Base-by-base conservation (phyloP, 2,797 vertebrate genomes). In the Hoplostethus atlanticus region DNA sequence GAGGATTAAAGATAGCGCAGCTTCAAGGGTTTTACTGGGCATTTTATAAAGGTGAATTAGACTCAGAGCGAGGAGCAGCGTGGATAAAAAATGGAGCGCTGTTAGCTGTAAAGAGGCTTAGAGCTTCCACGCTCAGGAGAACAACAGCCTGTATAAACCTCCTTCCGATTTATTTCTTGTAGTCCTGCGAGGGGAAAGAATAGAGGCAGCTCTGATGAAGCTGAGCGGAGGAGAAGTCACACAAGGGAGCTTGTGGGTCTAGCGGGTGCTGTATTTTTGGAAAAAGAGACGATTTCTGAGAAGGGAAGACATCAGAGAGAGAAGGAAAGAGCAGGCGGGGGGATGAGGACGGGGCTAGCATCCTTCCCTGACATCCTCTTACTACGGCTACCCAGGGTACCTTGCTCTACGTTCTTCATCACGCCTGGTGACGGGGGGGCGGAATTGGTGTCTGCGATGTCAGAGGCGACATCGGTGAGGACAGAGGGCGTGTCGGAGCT, bases 321-420 rank as follows among this genome's bases (percentile, higher is more conserved):
- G 68, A 68, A 74, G 77, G 76, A 70, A 71, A 76, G 62, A 52
- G 30, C 78, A 78, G 67, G 21, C 21, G 21, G 63, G 69, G 79
- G 63, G 60, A 62, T 0, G 51, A 84, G 76, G 77, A 60, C 0
- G 51, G 70, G 78, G 31, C 57, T 42, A 61, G 67, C 70, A n/a
- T 79, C 85, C 73, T 71, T 54, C 62, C 71, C 73, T 73, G 46
- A 55, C 51, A 60, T 79, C 83, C 80, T 85, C 70, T 40, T 7
- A 77, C 84, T 81, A 75, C 80, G 77, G 28, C 73, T 80, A 28
- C 84, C 81, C 78, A 81, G 79, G 87, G 78, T 95, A 95, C 94
- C 94, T 95, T 93, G 80, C 87, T 92, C 89, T 82, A 93, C 40
- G 89, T 89, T 87, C 88, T 71, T 86, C 84, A 88, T 85, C 79